Conservation (phyloP, 2,113 vertebrate species). For the Cyrtonyx montezumae region DNA sequence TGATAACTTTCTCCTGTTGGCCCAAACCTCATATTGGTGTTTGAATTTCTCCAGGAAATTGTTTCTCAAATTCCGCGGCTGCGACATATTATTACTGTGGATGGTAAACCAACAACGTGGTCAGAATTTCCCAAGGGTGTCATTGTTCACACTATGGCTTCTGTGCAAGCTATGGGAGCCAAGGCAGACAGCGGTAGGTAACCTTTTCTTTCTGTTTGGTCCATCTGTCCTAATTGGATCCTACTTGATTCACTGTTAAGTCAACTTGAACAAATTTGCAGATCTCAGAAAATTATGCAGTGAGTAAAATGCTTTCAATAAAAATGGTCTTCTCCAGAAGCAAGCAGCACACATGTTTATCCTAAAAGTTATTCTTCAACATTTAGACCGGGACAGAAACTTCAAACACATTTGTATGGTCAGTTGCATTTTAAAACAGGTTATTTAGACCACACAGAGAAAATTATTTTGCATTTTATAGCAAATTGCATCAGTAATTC, state of each 20-base stretch:
- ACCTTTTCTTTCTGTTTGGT: not conserved
- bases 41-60: slow-evolving; percentile 81
- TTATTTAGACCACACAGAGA: not conserved
- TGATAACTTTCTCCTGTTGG: not conserved
- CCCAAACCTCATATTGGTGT: not conserved
- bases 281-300: not conserved
- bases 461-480: not conserved
- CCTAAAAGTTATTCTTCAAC: no score
- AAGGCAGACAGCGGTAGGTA: slow-evolving; percentile 81
- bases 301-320: not conserved
- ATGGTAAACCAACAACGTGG: slow-evolving; percentile 82
- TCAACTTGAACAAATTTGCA: not conserved
- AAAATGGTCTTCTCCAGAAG: not conserved
- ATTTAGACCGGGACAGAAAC: not conserved
- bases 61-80: slow-evolving; percentile 86
- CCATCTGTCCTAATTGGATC: not conserved
- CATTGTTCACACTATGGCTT: slow-evolving; percentile 89
- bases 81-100: slow-evolving; percentile 89
- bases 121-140: slow-evolving; percentile 84
- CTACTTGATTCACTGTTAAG: not conserved
- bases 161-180: slow-evolving; percentile 87
- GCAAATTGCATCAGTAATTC: not conserved
- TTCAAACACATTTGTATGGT: not conserved
- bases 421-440: not conserved
- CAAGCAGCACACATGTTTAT: not conserved